phyloP scores from a whole-genome alignment of 2,888 invertebrate genomes.

The Neelides folsomi region DNA sequence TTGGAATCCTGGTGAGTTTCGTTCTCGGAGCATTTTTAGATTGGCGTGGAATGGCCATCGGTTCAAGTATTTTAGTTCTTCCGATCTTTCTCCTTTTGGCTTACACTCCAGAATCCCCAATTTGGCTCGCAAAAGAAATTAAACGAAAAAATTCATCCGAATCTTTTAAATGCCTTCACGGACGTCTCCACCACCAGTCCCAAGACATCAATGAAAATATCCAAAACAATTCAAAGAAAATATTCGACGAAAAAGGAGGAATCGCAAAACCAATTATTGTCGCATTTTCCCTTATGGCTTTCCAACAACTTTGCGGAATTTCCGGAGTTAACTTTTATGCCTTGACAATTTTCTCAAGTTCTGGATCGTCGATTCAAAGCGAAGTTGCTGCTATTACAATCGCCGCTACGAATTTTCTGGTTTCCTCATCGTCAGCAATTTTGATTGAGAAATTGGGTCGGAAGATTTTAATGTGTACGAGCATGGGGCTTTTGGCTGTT shows the following conservation, averaged over 20 bases:
- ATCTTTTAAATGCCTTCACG: no score
- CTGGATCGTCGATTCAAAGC: conserved; percentile 13
- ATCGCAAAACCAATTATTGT: conserved; percentile 19
- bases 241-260: background rate
- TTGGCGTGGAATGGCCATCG: conserved; percentile 23
- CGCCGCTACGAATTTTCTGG: conserved; percentile 19
- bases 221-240: no score
- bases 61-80: conserved; percentile 12
- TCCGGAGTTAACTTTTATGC: conserved; percentile 27
- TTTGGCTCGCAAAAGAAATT: conserved; percentile 16
- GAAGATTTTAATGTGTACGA: conserved; percentile 18
- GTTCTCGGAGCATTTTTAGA: conserved; percentile 20
- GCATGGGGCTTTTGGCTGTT: conserved; percentile 15
- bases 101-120: conserved; percentile 26
- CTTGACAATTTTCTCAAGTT: conserved; percentile 23
- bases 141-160: no score
- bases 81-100: conserved; percentile 19
- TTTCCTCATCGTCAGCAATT: conserved; percentile 21
- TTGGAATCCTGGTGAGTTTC: conserved; percentile 25
- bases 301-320: conserved; percentile 27
- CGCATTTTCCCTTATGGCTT: conserved; percentile 21
- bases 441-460: conserved; percentile 26
- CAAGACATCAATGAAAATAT: no score
- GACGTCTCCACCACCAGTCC: no score
- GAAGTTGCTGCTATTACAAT: conserved; percentile 25